Percentiles rank a stretch among this genome's conserved stretches.
Evolutionary conservation across 2,797 vertebrate genomes (phyloP).

Genomic region (Carduelis carduelis): DNA sequence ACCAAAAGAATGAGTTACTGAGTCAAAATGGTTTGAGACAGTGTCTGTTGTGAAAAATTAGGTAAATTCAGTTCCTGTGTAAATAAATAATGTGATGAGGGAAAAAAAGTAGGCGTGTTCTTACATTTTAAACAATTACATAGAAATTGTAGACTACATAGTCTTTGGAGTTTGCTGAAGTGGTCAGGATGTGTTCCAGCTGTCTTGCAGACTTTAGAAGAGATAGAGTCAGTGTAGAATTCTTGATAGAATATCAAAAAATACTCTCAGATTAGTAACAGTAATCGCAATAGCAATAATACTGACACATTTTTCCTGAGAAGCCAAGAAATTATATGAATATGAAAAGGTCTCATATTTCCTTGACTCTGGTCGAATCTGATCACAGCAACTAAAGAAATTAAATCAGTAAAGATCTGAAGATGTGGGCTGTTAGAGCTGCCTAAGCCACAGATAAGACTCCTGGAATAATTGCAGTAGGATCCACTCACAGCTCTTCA

Average conservation of each 20-base stretch:
- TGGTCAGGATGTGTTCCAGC: background rate
- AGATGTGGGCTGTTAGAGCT: rapidly evolving
- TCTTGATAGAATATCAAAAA: background rate
- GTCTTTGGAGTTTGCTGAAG: background rate
- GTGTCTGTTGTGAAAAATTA: background rate
- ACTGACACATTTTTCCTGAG: background rate
- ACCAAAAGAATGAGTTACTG: background rate
- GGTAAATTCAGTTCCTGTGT: background rate
- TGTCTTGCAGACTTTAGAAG: background rate
- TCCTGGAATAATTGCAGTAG: background rate
- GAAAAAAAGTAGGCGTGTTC: background rate
- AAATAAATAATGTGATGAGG: background rate
- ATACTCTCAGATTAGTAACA: background rate
- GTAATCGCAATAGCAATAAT: background rate
- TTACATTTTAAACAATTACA: background rate
- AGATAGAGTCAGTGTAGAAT: background rate
- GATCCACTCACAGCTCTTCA: background rate
- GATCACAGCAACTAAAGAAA: background rate
- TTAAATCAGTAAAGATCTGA: background rate
- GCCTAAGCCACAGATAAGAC: background rate
- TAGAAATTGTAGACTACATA: background rate
- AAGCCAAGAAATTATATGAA: background rate
- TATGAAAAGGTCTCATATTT: background rate
- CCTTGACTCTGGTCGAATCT: background rate
- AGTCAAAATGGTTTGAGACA: background rate